A percentile compares a stretch with the other conserved stretches of the same genome.
Evolutionary conservation across 1,140 invertebrate species (phyloP).

Genomic region (Tetramorium parvispinum): DNA sequence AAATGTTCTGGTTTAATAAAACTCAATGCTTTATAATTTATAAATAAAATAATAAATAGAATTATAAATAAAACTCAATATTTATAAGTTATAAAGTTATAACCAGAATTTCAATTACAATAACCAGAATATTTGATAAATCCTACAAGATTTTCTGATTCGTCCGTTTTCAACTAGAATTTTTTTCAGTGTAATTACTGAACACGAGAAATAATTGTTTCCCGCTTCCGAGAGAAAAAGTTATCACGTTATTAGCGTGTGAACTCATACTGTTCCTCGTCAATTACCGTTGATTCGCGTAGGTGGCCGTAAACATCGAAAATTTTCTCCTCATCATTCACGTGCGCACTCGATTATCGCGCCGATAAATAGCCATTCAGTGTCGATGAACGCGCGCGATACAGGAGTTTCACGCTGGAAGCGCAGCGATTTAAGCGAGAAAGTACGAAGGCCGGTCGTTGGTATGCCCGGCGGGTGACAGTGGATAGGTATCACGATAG

Average conservation of each 20-base stretch:
- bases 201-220: not conserved
- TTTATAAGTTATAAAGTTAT: too few relatives aligned
- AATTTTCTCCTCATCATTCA: slow-evolving; percentile 5
- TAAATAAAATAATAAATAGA: too few relatives aligned
- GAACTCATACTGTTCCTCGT: not conserved
- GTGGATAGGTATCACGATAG: slow-evolving; percentile 14
- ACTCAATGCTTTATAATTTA: too few relatives aligned
- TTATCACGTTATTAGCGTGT: not conserved
- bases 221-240: not conserved
- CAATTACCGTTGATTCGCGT: not conserved
- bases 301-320: not conserved
- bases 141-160: too few relatives aligned
- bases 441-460: not conserved
- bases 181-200: too few relatives aligned
- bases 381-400: not conserved
- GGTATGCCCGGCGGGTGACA: not conserved
- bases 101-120: too few relatives aligned
- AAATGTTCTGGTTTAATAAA: too few relatives aligned
- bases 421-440: slow-evolving; percentile 14
- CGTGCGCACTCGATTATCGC: slow-evolving; percentile 8
- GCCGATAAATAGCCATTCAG: slow-evolving; percentile 15
- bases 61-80: too few relatives aligned
- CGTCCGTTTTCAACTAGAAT: too few relatives aligned
- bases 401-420: not conserved
- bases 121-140: too few relatives aligned